These are phyloP conservation scores for Hymenochirus boettgeri DNA, from an alignment of 2,113 vertebrate genomes.

Conservation along the genomic window DNA sequence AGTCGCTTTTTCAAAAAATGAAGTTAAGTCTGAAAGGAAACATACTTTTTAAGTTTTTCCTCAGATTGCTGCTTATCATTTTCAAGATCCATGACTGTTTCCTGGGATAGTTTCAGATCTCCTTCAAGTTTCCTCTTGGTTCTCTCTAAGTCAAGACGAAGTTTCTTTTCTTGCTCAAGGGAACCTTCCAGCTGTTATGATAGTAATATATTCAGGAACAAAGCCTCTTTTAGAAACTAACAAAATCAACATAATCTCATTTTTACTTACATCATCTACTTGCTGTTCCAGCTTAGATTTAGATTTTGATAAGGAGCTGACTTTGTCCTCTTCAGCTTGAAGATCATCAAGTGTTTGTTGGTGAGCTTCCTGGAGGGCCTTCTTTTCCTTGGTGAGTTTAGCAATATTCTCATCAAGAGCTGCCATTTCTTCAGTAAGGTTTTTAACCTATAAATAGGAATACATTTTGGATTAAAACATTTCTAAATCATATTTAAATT, in stretches of 20 bases:
- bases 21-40: background rate
- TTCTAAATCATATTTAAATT: background rate
- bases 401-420: conserved; percentile 69
- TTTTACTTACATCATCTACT: conserved; percentile 56
- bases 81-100: conserved; percentile 72
- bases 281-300: conserved; percentile 61
- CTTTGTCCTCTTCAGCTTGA: conserved; percentile 58
- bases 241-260: background rate
- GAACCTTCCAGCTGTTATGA: conserved; percentile 69
- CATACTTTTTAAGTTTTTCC: conserved; percentile 75
- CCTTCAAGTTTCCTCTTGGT: conserved; percentile 65
- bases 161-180: conserved; percentile 77
- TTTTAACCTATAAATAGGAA: conserved; percentile 62
- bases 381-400: conserved; percentile 71
- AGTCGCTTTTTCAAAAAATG: too few species aligned
- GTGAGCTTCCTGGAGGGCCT: conserved; percentile 66
- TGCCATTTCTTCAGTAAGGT: conserved; percentile 74
- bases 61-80: conserved; percentile 67
- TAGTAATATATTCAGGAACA: background rate
- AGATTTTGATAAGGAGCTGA: conserved; percentile 53
- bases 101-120: conserved; percentile 64
- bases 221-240: background rate
- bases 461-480: background rate
- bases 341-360: conserved; percentile 63
- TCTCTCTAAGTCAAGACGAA: conserved; percentile 74